Base-by-base conservation (phyloP, 2,113 vertebrate species). In the Antechinus stuartii region DNA sequence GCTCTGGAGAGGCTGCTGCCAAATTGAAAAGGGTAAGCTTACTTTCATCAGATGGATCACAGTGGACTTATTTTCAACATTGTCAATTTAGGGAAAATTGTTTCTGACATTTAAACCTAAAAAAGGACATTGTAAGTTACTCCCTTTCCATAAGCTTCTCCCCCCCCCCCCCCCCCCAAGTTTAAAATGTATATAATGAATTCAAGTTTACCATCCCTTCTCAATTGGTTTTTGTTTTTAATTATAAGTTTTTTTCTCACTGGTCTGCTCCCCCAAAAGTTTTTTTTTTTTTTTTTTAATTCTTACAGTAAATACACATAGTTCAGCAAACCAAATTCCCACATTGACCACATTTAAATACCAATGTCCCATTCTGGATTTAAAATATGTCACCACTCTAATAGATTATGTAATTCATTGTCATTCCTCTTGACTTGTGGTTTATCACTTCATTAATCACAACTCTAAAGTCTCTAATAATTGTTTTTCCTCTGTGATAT, bases 1-100 rank as follows among this genome's bases (percentile, higher is more conserved):
- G 98, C 93, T 99, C 99, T 90, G 99, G 99, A 97, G 99, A 99
- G 96, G 99, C 98, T 96, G 99, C 98, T 97, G 98, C 99, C 98
- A 99, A 97, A 96, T 94, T 99, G 98, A 99, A 98, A 98, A 98
- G 98, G 98, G 99, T 99, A 98, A 98, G 98, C 98, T 97, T 97
- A 93, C 90, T 54, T 96, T 54, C 94, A 68, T 56, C 96, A 97
- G 92, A 94, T 97, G 95, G 94, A 0, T 97, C 96, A 96, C 96
- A 97, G 42, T 92, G 94, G 94, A 30, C 95, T 97, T 96, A 6
- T 89, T 96, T 97, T 97, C 94, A 97, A 84, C 94, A 95, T 93
- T 93, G 92, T 96, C 94, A 61, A 96, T 95, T 97, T 96, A 93
- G 54, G 93, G 92, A 89, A 54, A 96, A 84, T 96, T 96, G 90